phyloP scores from a whole-genome alignment of 2,113 vertebrate genomes.

The Lasiurus borealis region DNA sequence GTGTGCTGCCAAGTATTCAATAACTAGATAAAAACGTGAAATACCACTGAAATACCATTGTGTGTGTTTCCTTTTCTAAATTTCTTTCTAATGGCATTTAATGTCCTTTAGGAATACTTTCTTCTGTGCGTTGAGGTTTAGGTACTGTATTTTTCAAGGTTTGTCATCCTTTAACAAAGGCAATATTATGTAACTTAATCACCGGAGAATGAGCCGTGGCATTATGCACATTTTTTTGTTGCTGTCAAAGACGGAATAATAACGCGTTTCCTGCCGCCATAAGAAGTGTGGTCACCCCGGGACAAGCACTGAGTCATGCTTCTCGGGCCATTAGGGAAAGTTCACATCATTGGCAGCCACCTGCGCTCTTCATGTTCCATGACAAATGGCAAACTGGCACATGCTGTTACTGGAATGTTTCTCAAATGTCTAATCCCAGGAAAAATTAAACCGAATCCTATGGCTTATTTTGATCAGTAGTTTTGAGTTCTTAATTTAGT shows the following conservation, averaged over 20 bases:
- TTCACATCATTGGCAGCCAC: slow-evolving; percentile 71
- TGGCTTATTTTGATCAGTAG: slow-evolving; percentile 9
- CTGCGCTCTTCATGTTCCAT: slow-evolving; percentile 70
- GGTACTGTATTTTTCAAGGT: slow-evolving; percentile 35
- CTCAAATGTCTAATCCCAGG: slow-evolving; percentile 50
- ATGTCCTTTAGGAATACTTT: slow-evolving; percentile 54
- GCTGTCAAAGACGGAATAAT: slow-evolving; percentile 55
- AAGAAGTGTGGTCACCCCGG: slow-evolving; percentile 65
- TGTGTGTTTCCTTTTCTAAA: slow-evolving; percentile 32
- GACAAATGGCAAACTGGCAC: slow-evolving; percentile 72
- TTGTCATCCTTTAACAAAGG: slow-evolving; percentile 54
- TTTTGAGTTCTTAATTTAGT: slow-evolving; percentile 58
- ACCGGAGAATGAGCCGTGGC: slow-evolving; percentile 36
- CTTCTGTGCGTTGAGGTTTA: slow-evolving; percentile 62
- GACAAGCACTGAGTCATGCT: slow-evolving; percentile 71
- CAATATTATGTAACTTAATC: slow-evolving; percentile 54
- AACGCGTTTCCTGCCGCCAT: slow-evolving; percentile 37
- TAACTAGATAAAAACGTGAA: slow-evolving; percentile 56
- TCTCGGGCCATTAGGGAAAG: slow-evolving; percentile 49
- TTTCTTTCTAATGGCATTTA: slow-evolving; percentile 44
- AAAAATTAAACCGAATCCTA: slow-evolving; percentile 66
- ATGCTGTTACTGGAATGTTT: slow-evolving; percentile 63
- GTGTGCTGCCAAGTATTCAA: slow-evolving; percentile 35
- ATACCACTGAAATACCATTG: slow-evolving; percentile 49
- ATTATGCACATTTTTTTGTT: slow-evolving; percentile 50